phyloP scores from a whole-genome alignment of 2,113 vertebrate species.

The Gymnorhina tibicen region DNA sequence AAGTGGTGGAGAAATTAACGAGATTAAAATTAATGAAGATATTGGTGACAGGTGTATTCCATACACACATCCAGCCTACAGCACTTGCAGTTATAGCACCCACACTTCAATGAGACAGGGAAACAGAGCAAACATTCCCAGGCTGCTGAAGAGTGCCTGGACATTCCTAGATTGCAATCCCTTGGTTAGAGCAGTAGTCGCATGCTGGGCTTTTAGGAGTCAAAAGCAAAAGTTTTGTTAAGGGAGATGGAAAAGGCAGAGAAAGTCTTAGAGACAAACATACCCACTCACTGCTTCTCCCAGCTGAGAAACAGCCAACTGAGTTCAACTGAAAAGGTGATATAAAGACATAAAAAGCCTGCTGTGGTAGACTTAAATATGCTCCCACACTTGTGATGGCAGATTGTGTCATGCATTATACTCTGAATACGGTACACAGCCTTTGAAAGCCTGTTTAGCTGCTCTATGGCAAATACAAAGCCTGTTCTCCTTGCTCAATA shows the following conservation, averaged over 20 bases:
- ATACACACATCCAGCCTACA: background rate
- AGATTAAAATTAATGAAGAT: background rate
- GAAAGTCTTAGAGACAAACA: background rate
- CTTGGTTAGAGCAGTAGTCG: background rate
- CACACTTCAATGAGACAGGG: background rate
- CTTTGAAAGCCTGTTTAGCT: background rate
- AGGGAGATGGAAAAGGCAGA: background rate
- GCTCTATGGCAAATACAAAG: background rate
- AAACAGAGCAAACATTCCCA: background rate
- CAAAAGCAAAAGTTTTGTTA: background rate
- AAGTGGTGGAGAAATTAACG: background rate
- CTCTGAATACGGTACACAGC: background rate
- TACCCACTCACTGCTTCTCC: background rate
- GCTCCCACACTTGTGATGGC: background rate
- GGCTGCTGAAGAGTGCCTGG: background rate
- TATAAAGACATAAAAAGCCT: background rate
- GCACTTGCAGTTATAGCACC: background rate
- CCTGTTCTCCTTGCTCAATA: background rate
- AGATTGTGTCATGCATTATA: background rate
- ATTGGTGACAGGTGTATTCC: background rate
- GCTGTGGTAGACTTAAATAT: background rate
- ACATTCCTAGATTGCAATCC: background rate
- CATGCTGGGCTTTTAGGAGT: background rate
- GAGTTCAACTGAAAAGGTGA: background rate
- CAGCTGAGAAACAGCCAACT: background rate